A percentile compares a stretch with the other conserved stretches of the same genome.
Evolutionary conservation across 2,888 invertebrate species (phyloP).

Genomic region (Leptopilina drosophilae): DNA sequence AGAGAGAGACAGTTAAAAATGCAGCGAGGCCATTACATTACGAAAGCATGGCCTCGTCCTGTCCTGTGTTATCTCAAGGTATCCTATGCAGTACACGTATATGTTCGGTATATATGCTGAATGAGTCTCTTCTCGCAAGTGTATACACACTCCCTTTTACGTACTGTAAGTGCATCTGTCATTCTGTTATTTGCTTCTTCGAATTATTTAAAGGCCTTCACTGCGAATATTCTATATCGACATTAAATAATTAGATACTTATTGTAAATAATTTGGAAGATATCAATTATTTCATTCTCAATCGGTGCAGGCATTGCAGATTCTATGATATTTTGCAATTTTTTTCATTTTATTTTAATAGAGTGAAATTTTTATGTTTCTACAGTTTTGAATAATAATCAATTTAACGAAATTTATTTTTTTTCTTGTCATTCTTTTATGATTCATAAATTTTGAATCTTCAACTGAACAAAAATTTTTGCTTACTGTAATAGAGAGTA

Average conservation of each 20-base stretch:
- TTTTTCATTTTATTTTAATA: no score
- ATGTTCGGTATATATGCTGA: neutral
- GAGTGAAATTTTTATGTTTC: no score
- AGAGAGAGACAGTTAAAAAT: conserved; percentile 7
- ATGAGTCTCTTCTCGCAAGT: neutral
- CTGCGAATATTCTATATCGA: no score
- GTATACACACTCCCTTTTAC: neutral
- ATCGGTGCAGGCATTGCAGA: neutral
- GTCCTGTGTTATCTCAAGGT: conserved; percentile 21
- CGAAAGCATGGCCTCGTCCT: conserved; percentile 21
- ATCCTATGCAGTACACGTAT: conserved; percentile 22
- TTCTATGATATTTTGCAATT: no score
- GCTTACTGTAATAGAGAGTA: no score
- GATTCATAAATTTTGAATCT: no score
- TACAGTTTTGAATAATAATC: no score
- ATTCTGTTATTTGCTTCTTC: conserved; percentile 14
- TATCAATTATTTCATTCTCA: neutral
- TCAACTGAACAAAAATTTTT: no score
- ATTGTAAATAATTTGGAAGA: neutral
- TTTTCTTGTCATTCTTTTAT: no score
- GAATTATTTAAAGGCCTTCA: conserved; percentile 16
- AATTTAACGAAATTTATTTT: no score
- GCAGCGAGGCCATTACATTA: neutral
- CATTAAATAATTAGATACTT: neutral
- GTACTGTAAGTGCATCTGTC: neutral